phyloP scores from a whole-genome alignment of 1,140 invertebrate species.

The Anadara kagoshimensis region DNA sequence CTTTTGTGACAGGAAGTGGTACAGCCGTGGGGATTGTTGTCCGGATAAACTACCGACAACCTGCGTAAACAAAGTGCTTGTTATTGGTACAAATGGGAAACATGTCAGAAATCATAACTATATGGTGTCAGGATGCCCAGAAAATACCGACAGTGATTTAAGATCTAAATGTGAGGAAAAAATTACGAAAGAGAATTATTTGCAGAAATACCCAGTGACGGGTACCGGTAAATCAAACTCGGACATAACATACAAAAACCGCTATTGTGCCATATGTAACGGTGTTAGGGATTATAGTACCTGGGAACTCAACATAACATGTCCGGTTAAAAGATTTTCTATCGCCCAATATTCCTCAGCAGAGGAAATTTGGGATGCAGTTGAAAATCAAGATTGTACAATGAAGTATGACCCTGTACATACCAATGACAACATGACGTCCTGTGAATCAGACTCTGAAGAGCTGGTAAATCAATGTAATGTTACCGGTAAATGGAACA shows the following conservation, averaged over 20 bases:
- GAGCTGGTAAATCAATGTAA: background rate
- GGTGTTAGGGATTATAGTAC: background rate
- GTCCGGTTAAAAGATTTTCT: background rate
- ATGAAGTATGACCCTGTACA: background rate
- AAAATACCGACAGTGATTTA: background rate
- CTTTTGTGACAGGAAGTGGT: background rate
- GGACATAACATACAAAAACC: background rate
- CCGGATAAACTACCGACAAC: background rate
- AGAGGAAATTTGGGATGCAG: background rate
- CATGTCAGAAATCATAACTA: background rate
- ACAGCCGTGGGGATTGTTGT: background rate
- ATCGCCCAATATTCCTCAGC: background rate
- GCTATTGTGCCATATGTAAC: constrained; percentile 16
- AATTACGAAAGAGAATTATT: background rate
- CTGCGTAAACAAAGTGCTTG: background rate
- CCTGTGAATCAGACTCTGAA: background rate
- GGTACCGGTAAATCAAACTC: background rate
- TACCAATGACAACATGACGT: background rate
- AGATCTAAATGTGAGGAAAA: background rate
- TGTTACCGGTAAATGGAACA: constrained; percentile 1
- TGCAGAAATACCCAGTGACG: constrained; percentile 6
- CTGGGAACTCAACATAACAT: background rate
- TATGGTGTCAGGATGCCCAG: background rate
- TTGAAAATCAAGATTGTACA: background rate
- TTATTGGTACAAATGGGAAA: background rate